Evolutionary conservation across 2,797 vertebrate genomes (phyloP).

Genomic region (Buceros bicornis): DNA sequence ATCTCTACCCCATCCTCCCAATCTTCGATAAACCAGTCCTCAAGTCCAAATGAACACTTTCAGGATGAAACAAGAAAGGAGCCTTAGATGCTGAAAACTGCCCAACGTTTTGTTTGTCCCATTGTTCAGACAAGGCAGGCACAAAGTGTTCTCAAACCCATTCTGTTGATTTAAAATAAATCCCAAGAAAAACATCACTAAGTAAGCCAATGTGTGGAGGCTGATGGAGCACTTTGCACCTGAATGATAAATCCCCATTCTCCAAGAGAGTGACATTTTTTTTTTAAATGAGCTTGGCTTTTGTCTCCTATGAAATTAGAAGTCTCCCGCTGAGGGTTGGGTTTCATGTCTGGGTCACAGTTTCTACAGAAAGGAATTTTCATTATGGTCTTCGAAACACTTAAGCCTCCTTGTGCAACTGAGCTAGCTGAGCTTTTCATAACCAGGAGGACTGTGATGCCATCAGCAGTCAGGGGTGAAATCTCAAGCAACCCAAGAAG

Average conservation of each 20-base stretch:
- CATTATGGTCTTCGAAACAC: conserved; percentile 65
- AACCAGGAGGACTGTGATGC: conserved; percentile 41
- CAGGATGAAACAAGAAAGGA: not conserved
- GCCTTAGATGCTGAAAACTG: not conserved
- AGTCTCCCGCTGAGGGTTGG: conserved; percentile 37
- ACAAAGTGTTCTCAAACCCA: not conserved
- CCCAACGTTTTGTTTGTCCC: not conserved
- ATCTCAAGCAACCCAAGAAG: conserved; percentile 46
- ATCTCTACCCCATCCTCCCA: not conserved
- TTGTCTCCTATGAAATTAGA: conserved; percentile 55
- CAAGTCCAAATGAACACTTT: not conserved
- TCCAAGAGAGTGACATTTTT: not conserved
- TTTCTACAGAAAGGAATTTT: conserved; percentile 72
- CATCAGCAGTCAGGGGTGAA: conserved; percentile 62
- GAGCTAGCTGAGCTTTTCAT: conserved; percentile 65
- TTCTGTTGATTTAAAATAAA: conserved; percentile 40
- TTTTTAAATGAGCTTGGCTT: conserved; percentile 4
- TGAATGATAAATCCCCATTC: conserved; percentile 19
- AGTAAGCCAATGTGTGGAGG: not conserved
- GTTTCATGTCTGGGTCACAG: conserved; percentile 61
- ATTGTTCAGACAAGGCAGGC: not conserved
- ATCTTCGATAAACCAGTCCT: not conserved
- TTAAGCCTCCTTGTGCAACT: conserved; percentile 63
- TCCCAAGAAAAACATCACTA: conserved; percentile 1
- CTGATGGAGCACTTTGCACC: conserved; percentile 29